These are phyloP conservation scores for Dysmachus trigonus DNA, from an alignment of 2,888 invertebrate genomes.

Conservation along the genomic window DNA sequence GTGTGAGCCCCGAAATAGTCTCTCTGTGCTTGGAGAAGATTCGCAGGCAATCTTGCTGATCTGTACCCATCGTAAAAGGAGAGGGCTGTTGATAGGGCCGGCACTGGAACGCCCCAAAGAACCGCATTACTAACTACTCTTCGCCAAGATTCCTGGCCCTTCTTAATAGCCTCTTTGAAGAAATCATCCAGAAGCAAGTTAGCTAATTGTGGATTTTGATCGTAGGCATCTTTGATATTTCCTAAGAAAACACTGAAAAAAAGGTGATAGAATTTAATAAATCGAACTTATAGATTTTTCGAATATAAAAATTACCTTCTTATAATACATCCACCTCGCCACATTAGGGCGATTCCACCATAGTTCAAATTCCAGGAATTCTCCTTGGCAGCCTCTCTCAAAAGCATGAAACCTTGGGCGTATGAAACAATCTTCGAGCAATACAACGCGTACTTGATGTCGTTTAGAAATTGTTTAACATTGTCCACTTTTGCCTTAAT, in stretches of 20 bases:
- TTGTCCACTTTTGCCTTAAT: constrained; percentile 73
- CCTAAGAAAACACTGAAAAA: constrained; percentile 80
- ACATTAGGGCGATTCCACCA: constrained; percentile 98
- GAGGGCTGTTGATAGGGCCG: constrained; percentile 91
- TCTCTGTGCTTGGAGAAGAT: constrained; percentile 94
- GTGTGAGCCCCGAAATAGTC: constrained; percentile 99
- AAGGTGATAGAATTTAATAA: too few relatives aligned
- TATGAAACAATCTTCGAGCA: constrained; percentile 99
- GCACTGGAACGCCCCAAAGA: constrained; percentile 89
- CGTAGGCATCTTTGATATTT: constrained; percentile 92
- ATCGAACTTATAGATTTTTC: too few relatives aligned
- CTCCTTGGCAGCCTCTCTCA: constrained; percentile 90
- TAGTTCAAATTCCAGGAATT: constrained; percentile 96
- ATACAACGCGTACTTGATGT: constrained; percentile 90
- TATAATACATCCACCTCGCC: constrained; percentile 99
- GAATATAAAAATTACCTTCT: too few relatives aligned
- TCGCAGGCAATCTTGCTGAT: constrained; percentile 86
- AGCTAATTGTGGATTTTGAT: constrained; percentile 82
- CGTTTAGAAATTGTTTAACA: constrained; percentile 80
- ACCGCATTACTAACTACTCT: constrained; percentile 78
- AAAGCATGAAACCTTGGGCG: constrained; percentile 96
- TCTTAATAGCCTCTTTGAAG: constrained; percentile 84
- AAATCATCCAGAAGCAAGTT: constrained; percentile 93
- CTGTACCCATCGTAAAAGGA: constrained; percentile 98
- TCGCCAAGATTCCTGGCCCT: constrained; percentile 86